Evolutionary conservation across 1,140 invertebrate species (phyloP).

Genomic region (Littorina saxatilis): DNA sequence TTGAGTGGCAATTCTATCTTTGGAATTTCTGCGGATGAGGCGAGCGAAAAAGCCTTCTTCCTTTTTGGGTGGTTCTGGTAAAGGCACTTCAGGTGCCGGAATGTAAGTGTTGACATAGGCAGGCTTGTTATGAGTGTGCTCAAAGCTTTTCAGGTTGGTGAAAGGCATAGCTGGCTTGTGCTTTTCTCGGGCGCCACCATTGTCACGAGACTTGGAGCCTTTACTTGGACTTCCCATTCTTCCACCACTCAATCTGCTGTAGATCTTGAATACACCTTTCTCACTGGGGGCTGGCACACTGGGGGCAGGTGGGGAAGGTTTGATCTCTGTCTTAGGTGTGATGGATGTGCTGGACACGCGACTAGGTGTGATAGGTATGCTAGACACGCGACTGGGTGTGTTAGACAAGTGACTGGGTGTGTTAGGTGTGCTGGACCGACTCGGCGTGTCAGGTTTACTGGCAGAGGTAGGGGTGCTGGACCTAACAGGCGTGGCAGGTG

Average conservation of each 20-base stretch:
- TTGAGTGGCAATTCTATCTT: slow-evolving; percentile 61
- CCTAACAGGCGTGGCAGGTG: not conserved
- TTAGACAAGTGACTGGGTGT: too few relatives aligned
- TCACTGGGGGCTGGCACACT: not conserved
- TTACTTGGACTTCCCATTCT: not conserved
- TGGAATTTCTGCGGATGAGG: slow-evolving; percentile 67
- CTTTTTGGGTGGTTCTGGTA: slow-evolving; percentile 43
- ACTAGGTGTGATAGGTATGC: too few relatives aligned
- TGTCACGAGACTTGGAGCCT: slow-evolving; percentile 8
- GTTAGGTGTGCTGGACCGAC: too few relatives aligned
- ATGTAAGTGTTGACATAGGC: slow-evolving; percentile 43
- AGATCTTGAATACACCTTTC: not conserved
- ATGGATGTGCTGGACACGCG: too few relatives aligned
- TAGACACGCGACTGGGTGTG: too few relatives aligned
- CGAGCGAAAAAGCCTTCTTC: slow-evolving; percentile 64
- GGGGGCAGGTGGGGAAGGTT: slow-evolving; percentile 7
- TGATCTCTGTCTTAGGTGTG: too few relatives aligned
- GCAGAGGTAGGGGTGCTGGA: not conserved
- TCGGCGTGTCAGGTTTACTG: too few relatives aligned
- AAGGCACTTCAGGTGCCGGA: slow-evolving; percentile 22
- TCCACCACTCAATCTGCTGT: not conserved
- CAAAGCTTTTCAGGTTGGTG: slow-evolving; percentile 60
- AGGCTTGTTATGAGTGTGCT: slow-evolving; percentile 46
- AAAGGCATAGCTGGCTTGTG: slow-evolving; percentile 55
- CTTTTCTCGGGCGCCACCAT: not conserved